Evolutionary conservation across 2,888 invertebrate genomes (phyloP).

Genomic region (Molorchus minor): DNA sequence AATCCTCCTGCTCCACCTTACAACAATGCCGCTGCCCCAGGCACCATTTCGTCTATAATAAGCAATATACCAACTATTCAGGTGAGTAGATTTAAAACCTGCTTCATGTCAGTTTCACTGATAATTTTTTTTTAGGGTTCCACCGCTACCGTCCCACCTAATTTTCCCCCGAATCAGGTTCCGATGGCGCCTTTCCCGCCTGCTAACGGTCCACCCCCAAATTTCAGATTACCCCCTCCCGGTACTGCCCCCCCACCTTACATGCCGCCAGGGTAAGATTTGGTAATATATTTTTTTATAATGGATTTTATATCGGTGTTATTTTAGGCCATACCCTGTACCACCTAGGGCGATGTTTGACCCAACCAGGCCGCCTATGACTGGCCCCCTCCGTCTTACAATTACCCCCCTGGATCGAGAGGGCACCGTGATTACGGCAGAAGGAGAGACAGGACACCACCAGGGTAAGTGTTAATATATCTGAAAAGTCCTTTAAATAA

Average conservation of each 20-base stretch:
- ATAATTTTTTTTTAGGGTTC: constrained; percentile 48
- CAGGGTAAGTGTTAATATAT: constrained; percentile 64
- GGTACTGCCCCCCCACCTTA: constrained; percentile 55
- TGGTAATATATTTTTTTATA: constrained; percentile 22
- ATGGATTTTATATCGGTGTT: too few relatives aligned
- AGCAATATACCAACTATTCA: constrained; percentile 46
- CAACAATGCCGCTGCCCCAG: constrained; percentile 45
- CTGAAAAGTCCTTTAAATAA: constrained; percentile 4
- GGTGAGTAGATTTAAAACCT: constrained; percentile 28
- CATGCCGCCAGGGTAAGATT: constrained; percentile 56
- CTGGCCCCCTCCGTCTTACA: constrained; percentile 51
- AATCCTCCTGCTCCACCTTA: constrained; percentile 39
- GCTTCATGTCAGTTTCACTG: background rate
- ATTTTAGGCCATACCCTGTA: constrained; percentile 53
- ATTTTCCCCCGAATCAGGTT: constrained; percentile 48
- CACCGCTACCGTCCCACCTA: constrained; percentile 42
- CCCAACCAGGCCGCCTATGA: constrained; percentile 55
- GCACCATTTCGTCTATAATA: constrained; percentile 51
- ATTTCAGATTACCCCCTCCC: constrained; percentile 60
- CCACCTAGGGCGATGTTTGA: constrained; percentile 59
- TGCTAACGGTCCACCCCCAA: constrained; percentile 57
- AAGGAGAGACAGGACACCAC: constrained; percentile 62
- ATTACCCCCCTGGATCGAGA: constrained; percentile 50
- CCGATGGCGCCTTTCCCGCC: constrained; percentile 51
- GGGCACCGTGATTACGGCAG: constrained; percentile 43